Percentiles rank a stretch among this genome's conserved stretches.
Conservation (phyloP, 2,888 invertebrate genomes). For the Cerastis rubricosa region DNA sequence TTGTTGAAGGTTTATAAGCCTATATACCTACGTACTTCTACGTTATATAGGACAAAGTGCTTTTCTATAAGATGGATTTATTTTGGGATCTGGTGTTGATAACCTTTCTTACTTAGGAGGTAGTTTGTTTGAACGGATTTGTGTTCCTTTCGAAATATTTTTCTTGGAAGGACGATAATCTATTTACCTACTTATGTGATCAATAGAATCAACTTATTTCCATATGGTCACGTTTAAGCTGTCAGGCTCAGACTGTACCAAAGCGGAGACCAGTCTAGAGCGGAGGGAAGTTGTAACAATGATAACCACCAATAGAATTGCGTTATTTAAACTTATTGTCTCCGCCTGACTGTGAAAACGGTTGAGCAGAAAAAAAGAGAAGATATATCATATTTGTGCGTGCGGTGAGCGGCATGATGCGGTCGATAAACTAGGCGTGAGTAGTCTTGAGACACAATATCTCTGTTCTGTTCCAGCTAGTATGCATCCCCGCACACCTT, state of each 20-base stretch:
- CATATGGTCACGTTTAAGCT: neutral
- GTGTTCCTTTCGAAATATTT: neutral
- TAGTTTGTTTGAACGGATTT: constrained; percentile 1
- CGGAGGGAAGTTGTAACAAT: too few relatives aligned
- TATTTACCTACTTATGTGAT: neutral
- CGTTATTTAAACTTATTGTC: neutral
- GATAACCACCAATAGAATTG: neutral
- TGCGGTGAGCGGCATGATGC: neutral
- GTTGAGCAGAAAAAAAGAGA: neutral
- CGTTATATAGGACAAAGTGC: neutral
- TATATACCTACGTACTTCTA: neutral
- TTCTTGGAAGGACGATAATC: neutral
- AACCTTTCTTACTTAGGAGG: constrained; percentile 6
- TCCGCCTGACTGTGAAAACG: neutral
- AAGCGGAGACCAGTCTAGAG: neutral
- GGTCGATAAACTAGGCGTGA: neutral
- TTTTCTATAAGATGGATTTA: constrained; percentile 18
- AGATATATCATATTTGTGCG: neutral
- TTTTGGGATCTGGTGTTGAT: constrained; percentile 14
- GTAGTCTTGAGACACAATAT: neutral
- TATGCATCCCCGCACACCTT: neutral
- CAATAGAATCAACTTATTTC: neutral
- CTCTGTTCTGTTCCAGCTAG: neutral
- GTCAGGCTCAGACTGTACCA: neutral
- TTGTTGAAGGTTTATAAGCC: constrained; percentile 2